Evolutionary conservation across 2,888 invertebrate genomes (phyloP).

Genomic region (Drosophila monieri): DNA sequence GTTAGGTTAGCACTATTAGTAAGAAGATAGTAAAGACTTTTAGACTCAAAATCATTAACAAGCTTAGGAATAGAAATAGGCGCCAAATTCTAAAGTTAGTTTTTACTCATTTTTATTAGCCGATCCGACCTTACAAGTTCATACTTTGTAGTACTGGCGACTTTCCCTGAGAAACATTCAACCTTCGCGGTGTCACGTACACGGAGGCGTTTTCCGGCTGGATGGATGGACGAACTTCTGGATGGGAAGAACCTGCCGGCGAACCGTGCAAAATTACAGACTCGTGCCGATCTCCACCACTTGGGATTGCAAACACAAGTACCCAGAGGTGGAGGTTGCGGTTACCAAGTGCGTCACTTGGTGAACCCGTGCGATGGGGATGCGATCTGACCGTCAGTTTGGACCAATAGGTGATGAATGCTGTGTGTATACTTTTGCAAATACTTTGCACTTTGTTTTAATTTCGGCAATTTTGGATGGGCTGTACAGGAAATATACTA

Average conservation of each 20-base stretch:
- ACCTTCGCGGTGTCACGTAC: constrained; percentile 56
- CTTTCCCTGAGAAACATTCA: constrained; percentile 12
- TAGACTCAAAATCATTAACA: no score
- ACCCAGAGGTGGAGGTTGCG: constrained; percentile 14
- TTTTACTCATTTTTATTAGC: no score
- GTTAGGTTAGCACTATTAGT: no score
- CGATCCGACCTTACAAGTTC: not conserved
- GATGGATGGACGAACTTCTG: constrained; percentile 7
- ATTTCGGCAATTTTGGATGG: constrained; percentile 20
- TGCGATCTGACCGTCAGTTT: constrained; percentile 14
- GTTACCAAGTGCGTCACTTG: constrained; percentile 45
- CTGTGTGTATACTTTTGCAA: constrained; percentile 38
- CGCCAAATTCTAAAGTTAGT: no score
- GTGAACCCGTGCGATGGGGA: constrained; percentile 19
- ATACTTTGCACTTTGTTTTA: constrained; percentile 44
- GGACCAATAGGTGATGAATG: constrained; percentile 14
- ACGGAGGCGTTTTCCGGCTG: constrained; percentile 32
- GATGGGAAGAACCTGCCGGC: constrained; percentile 38
- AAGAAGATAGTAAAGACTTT: no score
- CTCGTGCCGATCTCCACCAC: constrained; percentile 41
- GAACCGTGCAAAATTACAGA: constrained; percentile 50
- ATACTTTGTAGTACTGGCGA: not conserved
- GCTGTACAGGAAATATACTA: constrained; percentile 47
- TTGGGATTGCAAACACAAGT: constrained; percentile 4
- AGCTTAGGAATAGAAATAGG: no score